Base-by-base conservation (phyloP, 2,888 invertebrate species). In the Drosophila suboccidentalis region DNA sequence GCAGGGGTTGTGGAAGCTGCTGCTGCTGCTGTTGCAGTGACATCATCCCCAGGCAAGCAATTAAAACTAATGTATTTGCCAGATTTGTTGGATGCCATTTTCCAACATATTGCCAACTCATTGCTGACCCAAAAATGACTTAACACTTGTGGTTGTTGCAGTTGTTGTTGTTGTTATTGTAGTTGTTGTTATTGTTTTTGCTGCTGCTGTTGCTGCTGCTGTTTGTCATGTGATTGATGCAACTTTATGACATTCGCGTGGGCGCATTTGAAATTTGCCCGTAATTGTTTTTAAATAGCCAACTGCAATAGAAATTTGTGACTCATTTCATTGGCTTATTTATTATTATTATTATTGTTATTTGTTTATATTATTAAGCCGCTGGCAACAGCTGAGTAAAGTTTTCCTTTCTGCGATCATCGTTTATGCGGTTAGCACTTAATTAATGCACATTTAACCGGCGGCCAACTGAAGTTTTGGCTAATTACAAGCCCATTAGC, bases 11-110 rank as follows among this genome's bases (percentile, higher is more conserved):
- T 19, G 36, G 36, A 22, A 32, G 41, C 1, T 47, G 49, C 38
- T 36, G 41, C 1, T 47, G 49, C 10, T 38, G 26, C 10, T 61
- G 50, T 19, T 65, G 70, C 68, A 61, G 73, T 83, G 82, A 88
- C 88, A 82, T 83, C 82, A 88, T 82, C 65, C 67, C 75, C 69
- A 46, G 49, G 65, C 67, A 62, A 62, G 75, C 82, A 82, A 88
- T 83, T 82, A 86, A 87, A 82, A 82, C 72, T 68, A 80, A 82
- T 86, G 78, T 77, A 80, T 82, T 71, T 88, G 83, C 80, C 80
- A 74, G 83, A 83, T 80, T 86, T 86, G 70, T 75, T 66, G 73
- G 78, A 51, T 78, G 75, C 78, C 53, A 76, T 78, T 76, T 76
- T 73, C 75, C 51, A 47, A 71, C 49, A 66, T 74, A 69, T 70